Conservation (phyloP, 2,113 vertebrate species). For the Gavialis gangeticus region DNA sequence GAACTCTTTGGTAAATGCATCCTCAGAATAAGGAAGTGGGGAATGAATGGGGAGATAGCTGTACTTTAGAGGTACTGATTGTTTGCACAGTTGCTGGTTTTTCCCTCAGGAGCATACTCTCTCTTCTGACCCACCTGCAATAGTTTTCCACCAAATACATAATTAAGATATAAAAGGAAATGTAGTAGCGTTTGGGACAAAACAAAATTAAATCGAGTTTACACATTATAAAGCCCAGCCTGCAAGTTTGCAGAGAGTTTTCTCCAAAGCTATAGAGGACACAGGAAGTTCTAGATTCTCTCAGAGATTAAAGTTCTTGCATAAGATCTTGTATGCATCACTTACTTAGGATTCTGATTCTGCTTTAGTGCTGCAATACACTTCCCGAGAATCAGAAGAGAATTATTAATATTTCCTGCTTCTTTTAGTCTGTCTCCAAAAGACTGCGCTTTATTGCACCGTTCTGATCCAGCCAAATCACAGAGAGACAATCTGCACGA, state of each 20-base stretch:
- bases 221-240: too few species aligned
- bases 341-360: conserved; percentile 86
- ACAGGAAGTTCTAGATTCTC: background rate
- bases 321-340: background rate
- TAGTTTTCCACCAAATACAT: background rate
- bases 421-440: conserved; percentile 91
- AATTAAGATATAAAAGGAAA: background rate
- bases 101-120: background rate
- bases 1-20: background rate
- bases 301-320: background rate
- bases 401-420: conserved; percentile 92
- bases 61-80: background rate
- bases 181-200: background rate
- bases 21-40: background rate
- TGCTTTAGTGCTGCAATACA: conserved; percentile 88
- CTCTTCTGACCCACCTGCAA: background rate
- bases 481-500: conserved; percentile 86
- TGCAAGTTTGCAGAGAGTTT: background rate
- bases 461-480: conserved; percentile 91
- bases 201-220: background rate
- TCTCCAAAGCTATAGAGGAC: background rate
- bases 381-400: conserved; percentile 91
- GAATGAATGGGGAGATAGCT: background rate
- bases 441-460: conserved; percentile 89
- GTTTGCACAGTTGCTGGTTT: background rate